Base-by-base conservation (phyloP, 2,113 vertebrate species). In the Montifringilla adamsi region DNA sequence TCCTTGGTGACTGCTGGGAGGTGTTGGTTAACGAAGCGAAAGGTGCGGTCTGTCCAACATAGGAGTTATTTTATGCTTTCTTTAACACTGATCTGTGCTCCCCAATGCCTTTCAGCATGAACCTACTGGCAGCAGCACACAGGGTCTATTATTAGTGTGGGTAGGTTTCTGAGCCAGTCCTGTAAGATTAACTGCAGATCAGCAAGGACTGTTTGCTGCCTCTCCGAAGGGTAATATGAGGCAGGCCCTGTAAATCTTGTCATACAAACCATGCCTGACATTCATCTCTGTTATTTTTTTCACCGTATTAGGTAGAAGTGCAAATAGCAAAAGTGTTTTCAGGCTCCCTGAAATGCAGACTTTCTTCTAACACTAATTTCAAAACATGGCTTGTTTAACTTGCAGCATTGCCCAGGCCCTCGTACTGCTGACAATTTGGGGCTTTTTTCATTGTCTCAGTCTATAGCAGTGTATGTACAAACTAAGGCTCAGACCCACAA, bases 191-290 rank as follows among this genome's bases (percentile, higher is more conserved):
- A 97, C 97, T 94, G 93, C 97, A 96, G 96, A 94, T 96, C 95
- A 97, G 97, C 97, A 93, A 97, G 96, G 93, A 93, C 97, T 98
- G 95, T 98, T 96, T 98, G 97, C 98, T 98, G 97, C 94, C 89
- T 85, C 64, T 97, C 89, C 3, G 95, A 98, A 98, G 98, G 93
- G 96, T 97, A 97, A 98, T 96, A 97, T 96, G 94, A 87, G 96
- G 89, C 84, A 95, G 92, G 62, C 60, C 73, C 87, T 94, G 92
- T 93, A 66, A 87, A 90, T 94, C 91, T 87, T 95, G 89, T 94
- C 89, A 84, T 89, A 95, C 91, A 95, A 89, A 95, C 84, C 86
- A 21, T 94, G 90, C 64, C 58, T 92, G 91, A 84, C 95, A 96
- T 93, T 96, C 93, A 94, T 72, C 67, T 60, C 63, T 90, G 90